Evolutionary conservation across 1,140 invertebrate species (phyloP), one percentile per base, ranked within the genome.

Genomic region (Drosophila ironensis): DNA sequence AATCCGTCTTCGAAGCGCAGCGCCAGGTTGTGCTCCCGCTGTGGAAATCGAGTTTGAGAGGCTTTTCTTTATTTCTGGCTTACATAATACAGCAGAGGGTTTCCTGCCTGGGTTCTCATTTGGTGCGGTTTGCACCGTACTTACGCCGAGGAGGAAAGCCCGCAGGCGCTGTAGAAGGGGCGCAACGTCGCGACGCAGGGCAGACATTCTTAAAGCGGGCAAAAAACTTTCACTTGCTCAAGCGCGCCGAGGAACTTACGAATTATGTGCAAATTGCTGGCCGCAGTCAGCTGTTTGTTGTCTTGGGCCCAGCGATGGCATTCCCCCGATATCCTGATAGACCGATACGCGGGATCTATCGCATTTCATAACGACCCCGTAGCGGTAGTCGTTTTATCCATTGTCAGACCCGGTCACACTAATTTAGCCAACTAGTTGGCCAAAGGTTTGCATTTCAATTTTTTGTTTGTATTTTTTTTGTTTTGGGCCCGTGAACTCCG

Each of bases 1-100:
- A 94, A 3, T 7, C 91, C 82, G 30, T 94, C 92, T 56, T 93
- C 91, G 76, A 92, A 95, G 82, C 95, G 92, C 28, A 95, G 68
- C n/a, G 93, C 92, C 64, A 91, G 90, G 1, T 90, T 93, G 68
- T 93, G 92, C 63, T 92, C 91, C 53, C 93, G 91, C 93, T 93
- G 86, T 6, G 37, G 17, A 33, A 20, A n/a, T n/a, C n/a, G 19
- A 33, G 11, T n/a, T 5, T 27, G 11, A 47, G 25, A 12, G 16
- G 8, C 33, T n/a, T n/a, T n/a, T n/a, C n/a, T n/a, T n/a, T 7
- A 7, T n/a, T 20, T 2, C 12, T 20, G 20, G 41, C 82, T 87
- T 87, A 87, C 72, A 87, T 87, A 87, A 87, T n/a, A n/a, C n/a
- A n/a, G n/a, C 30, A 20, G 9, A 24, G 25, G 30, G 11, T 22